phyloP scores from a whole-genome alignment of 2,888 invertebrate genomes.

The Gryllus longicercus region DNA sequence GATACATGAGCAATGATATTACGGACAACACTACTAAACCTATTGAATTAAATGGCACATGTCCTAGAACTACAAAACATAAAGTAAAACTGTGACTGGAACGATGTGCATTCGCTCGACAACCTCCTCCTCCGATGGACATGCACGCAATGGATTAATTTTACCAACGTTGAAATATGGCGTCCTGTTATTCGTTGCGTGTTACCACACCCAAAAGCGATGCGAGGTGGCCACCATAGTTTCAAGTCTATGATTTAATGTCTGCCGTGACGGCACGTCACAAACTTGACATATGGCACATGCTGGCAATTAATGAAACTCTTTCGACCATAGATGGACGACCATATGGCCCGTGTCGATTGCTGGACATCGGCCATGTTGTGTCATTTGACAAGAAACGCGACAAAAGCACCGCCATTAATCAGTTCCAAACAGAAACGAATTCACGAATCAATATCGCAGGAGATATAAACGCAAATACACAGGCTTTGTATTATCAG shows the following conservation, averaged over 20 bases:
- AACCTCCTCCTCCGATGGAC: no score
- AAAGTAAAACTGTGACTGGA: no score
- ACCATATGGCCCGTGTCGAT: background rate
- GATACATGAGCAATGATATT: no score
- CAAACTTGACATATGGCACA: background rate
- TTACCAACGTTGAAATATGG: no score
- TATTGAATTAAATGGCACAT: no score
- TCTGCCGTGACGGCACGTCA: slow-evolving; percentile 6
- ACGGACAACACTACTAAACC: no score
- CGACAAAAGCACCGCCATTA: background rate
- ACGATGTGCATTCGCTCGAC: no score
- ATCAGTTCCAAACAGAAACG: background rate
- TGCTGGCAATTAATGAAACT: slow-evolving; percentile 4
- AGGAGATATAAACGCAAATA: no score
- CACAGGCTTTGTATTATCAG: no score
- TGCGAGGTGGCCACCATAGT: background rate
- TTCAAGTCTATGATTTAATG: background rate
- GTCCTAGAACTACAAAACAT: no score
- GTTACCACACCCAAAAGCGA: background rate
- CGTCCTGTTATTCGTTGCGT: no score
- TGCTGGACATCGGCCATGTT: background rate
- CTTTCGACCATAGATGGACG: background rate
- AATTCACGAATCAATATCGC: background rate
- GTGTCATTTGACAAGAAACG: background rate
- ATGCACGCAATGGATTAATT: no score